These are phyloP conservation scores for Pseudotriccus pelzelni DNA, from an alignment of 2,797 vertebrate genomes.

Conservation along the genomic window DNA sequence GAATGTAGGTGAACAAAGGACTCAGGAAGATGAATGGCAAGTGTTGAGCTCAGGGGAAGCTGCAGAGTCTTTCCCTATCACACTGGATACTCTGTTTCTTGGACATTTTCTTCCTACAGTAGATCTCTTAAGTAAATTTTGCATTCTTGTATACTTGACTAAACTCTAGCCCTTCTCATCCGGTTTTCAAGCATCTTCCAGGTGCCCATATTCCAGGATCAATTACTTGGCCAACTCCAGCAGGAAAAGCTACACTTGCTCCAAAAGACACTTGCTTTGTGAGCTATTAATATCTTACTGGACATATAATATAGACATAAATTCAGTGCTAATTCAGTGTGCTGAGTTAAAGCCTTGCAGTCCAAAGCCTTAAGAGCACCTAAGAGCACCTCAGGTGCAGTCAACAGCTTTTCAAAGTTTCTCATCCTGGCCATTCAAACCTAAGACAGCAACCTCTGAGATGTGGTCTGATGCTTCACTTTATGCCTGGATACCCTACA, in stretches of 20 bases:
- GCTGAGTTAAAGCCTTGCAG: not conserved
- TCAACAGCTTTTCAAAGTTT: not conserved
- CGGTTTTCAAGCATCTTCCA: not conserved
- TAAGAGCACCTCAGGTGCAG: not conserved
- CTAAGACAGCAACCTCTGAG: not conserved
- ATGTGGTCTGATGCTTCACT: not conserved
- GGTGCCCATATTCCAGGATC: not conserved
- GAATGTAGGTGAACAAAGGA: not conserved
- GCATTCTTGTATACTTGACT: not conserved
- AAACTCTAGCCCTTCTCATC: not conserved
- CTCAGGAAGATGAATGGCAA: not conserved
- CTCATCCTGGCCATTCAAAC: not conserved
- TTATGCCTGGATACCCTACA: slow-evolving; percentile 3
- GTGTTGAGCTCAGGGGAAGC: not conserved
- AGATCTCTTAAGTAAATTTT: not conserved
- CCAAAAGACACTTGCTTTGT: not conserved
- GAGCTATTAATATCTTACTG: not conserved
- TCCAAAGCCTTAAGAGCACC: not conserved
- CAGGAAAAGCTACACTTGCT: not conserved
- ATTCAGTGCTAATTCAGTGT: not conserved
- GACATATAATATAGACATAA: not conserved
- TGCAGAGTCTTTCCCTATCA: not conserved
- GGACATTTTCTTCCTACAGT: not conserved
- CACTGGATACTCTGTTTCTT: not conserved
- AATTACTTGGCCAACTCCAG: not conserved